A percentile compares a stretch with the other conserved stretches of the same genome.
Evolutionary conservation across 2,888 invertebrate genomes (phyloP).

Genomic region (Ephialtes manifestator): DNA sequence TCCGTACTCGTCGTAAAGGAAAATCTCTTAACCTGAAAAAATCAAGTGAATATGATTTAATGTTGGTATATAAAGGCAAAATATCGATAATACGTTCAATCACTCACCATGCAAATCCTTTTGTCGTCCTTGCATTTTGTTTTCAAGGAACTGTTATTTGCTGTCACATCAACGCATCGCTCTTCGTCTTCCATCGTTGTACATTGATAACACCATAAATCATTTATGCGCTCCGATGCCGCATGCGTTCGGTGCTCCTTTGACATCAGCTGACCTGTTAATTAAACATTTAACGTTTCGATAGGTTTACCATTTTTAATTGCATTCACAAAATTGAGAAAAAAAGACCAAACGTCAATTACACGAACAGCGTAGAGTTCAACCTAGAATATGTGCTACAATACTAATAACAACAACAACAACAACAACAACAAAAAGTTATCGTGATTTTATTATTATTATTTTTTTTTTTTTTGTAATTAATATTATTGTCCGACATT

Average conservation of each 20-base stretch:
- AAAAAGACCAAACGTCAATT: too few species aligned
- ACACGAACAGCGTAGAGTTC: too few species aligned
- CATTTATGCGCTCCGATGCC: constrained; percentile 92
- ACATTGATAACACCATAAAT: constrained; percentile 94
- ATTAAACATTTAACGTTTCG: not conserved
- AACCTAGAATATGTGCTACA: too few species aligned
- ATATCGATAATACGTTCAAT: constrained; percentile 18
- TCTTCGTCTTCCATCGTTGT: constrained; percentile 92
- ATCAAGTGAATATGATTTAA: too few species aligned
- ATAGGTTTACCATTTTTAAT: not conserved
- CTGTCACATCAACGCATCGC: constrained; percentile 90
- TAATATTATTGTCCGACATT: not conserved
- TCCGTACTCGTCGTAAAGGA: constrained; percentile 94
- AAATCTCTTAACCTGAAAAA: constrained; percentile 91
- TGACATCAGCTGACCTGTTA: constrained; percentile 85
- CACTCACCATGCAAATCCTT: constrained; percentile 92
- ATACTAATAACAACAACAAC: too few species aligned
- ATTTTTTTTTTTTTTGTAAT: not conserved
- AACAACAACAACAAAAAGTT: too few species aligned
- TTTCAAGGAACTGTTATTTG: constrained; percentile 88
- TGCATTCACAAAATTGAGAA: not conserved
- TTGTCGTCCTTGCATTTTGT: constrained; percentile 93
- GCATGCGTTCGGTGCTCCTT: constrained; percentile 93
- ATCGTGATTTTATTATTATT: too few species aligned
- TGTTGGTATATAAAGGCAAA: not conserved